Evolutionary conservation across 2,888 invertebrate species (phyloP).

Genomic region (Rambutsinella grinnellia): DNA sequence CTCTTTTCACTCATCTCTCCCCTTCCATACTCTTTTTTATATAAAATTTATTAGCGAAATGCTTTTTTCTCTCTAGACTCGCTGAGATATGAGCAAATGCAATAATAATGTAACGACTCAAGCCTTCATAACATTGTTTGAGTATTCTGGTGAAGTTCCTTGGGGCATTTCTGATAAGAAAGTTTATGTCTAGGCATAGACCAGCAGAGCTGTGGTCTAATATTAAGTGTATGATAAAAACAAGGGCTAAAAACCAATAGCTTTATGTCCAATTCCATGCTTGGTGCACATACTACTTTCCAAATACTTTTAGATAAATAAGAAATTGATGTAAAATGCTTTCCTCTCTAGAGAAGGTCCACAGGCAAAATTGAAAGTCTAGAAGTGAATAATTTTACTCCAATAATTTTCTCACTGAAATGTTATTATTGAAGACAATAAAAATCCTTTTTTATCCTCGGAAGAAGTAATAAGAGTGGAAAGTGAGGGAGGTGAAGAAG

Average conservation of each 20-base stretch:
- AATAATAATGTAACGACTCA: constrained; percentile 4
- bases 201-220: too few relatives aligned
- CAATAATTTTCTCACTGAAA: too few relatives aligned
- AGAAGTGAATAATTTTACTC: too few relatives aligned
- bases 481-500: too few relatives aligned
- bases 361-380: too few relatives aligned
- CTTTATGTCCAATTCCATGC: not conserved
- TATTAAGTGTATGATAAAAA: too few relatives aligned
- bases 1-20: constrained; percentile 8
- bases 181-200: not conserved
- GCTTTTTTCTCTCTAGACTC: not conserved
- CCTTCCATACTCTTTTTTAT: not conserved
- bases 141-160: not conserved
- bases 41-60: not conserved
- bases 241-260: not conserved
- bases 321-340: not conserved
- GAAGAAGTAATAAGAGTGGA: too few relatives aligned
- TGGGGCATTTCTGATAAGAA: constrained; percentile 19
- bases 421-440: too few relatives aligned
- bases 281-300: not conserved
- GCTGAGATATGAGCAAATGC: not conserved
- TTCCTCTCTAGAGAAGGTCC: not conserved
- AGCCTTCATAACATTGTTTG: constrained; percentile 2
- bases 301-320: not conserved
- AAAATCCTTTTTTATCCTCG: too few relatives aligned